phyloP scores from a whole-genome alignment of 2,888 invertebrate species.

The Cantharis flavilabris region DNA sequence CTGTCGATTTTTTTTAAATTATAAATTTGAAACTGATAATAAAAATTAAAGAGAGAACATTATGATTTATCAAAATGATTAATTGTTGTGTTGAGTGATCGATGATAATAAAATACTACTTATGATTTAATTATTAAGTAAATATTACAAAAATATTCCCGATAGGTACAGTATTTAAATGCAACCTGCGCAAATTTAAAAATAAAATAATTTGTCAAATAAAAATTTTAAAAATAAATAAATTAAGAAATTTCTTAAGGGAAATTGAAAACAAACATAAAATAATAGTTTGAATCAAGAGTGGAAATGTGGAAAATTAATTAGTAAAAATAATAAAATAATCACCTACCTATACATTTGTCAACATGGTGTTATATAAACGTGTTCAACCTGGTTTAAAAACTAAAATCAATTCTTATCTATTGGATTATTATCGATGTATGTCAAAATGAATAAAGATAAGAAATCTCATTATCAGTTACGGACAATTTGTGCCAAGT shows the following conservation, averaged over 20 bases:
- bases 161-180: too few relatives aligned
- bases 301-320: too few relatives aligned
- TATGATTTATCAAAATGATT: neutral
- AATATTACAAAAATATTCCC: neutral
- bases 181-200: neutral
- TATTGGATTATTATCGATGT: neutral
- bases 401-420: neutral
- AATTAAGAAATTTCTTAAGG: too few relatives aligned
- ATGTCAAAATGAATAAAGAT: neutral
- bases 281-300: too few relatives aligned
- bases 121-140: neutral
- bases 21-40: too few relatives aligned
- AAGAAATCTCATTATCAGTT: neutral
- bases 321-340: neutral
- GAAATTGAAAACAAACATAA: too few relatives aligned
- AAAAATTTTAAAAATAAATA: too few relatives aligned
- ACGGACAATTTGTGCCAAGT: neutral
- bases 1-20: too few relatives aligned
- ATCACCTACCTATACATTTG: neutral
- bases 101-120: neutral
- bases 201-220: too few relatives aligned
- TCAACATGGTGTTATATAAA: neutral
- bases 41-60: too few relatives aligned
- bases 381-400: neutral
- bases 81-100: neutral